A percentile compares a stretch with the other conserved stretches of the same genome.
Evolutionary conservation across 1,140 invertebrate genomes (phyloP).

Genomic region (Lasioglossum baleicum): DNA sequence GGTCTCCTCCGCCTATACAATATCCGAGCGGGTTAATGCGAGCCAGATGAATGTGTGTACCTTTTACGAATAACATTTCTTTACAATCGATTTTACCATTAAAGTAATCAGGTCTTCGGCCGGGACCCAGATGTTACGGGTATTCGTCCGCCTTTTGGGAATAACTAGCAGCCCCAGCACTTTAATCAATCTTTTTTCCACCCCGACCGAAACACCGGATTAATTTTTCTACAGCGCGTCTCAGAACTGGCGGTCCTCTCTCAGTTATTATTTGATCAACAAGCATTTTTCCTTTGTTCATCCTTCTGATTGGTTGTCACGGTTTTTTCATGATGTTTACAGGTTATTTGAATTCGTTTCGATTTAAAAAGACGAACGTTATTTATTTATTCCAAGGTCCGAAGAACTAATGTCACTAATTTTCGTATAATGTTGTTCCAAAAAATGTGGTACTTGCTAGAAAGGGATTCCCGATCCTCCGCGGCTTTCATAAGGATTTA

Average conservation of each 20-base stretch:
- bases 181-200: slow-evolving; percentile 2
- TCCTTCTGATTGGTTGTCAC: too few species aligned
- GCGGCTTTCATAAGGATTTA: too few species aligned
- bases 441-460: too few species aligned
- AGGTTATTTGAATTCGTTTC: too few species aligned
- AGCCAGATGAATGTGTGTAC: slow-evolving; percentile 28
- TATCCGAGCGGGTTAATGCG: slow-evolving; percentile 10
- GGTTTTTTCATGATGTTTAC: too few species aligned
- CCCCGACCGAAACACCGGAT: not conserved
- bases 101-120: slow-evolving; percentile 20
- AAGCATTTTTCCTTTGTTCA: too few species aligned
- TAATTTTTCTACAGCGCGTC: not conserved
- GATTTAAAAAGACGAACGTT: too few species aligned
- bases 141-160: not conserved
- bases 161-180: not conserved
- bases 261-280: too few species aligned
- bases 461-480: too few species aligned
- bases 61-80: slow-evolving; percentile 8
- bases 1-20: not conserved
- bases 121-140: not conserved
- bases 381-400: too few species aligned
- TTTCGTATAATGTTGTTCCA: too few species aligned
- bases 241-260: not conserved
- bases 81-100: slow-evolving; percentile 11
- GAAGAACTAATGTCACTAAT: too few species aligned